Evolutionary conservation across 2,888 invertebrate genomes (phyloP).

Genomic region (Pemphredon lugubris): DNA sequence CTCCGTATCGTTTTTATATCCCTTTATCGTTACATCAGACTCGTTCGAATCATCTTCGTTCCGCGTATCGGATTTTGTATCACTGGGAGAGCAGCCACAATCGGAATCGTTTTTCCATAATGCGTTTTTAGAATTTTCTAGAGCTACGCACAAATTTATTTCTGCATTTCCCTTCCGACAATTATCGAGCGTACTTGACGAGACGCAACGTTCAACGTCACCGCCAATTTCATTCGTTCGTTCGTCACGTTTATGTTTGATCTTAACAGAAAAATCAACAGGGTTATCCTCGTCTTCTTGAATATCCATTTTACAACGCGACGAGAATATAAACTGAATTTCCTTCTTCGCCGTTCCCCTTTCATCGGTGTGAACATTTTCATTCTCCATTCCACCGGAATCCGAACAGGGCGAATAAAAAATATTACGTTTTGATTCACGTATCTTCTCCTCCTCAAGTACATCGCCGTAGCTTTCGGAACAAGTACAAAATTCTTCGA

Average conservation of each 20-base stretch:
- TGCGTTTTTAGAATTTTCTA: too few relatives aligned
- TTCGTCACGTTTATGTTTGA: too few relatives aligned
- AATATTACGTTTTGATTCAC: not conserved
- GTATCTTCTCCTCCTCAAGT: not conserved
- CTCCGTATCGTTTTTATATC: too few relatives aligned
- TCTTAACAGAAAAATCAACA: too few relatives aligned
- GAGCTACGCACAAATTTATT: too few relatives aligned
- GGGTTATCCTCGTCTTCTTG: too few relatives aligned
- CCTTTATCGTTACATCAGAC: not conserved
- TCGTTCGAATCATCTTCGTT: not conserved
- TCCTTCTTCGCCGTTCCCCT: not conserved
- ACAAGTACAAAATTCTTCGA: not conserved
- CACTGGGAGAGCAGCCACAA: not conserved
- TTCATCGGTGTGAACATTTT: not conserved
- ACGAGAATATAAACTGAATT: slow-evolving; percentile 4
- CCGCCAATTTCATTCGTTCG: too few relatives aligned
- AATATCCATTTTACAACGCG: too few relatives aligned
- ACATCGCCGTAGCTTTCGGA: not conserved
- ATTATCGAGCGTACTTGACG: too few relatives aligned
- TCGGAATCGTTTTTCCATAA: not conserved
- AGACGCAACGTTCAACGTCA: too few relatives aligned
- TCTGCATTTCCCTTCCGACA: too few relatives aligned
- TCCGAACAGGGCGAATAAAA: slow-evolving; percentile 30
- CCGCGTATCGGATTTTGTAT: not conserved
- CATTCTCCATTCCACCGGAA: not conserved